Conservation (phyloP, 1,140 invertebrate genomes). For the Drosophila azteca region DNA sequence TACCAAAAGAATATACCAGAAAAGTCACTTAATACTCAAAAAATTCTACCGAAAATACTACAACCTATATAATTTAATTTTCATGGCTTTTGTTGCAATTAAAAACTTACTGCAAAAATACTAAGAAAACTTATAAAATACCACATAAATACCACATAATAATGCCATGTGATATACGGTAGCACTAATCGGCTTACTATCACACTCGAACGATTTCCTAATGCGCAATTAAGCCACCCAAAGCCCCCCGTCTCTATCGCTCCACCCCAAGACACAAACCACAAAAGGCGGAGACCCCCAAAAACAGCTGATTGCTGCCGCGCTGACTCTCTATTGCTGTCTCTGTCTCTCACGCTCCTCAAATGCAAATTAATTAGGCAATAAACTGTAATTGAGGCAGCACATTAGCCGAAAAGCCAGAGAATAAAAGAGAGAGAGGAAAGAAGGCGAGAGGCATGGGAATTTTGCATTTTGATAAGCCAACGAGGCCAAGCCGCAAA, state of each 20-base stretch:
- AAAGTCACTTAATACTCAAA: no score
- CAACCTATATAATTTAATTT: no score
- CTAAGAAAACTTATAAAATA: no score
- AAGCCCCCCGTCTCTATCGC: neutral
- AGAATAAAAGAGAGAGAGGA: neutral
- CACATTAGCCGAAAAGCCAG: constrained; percentile 39
- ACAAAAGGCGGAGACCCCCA: constrained; percentile 19
- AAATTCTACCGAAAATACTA: no score
- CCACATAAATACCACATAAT: no score
- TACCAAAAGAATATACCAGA: neutral
- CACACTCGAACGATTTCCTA: neutral
- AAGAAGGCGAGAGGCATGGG: no score
- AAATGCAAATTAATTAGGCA: constrained; percentile 57
- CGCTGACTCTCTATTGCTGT: neutral
- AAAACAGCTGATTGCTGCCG: constrained; percentile 27
- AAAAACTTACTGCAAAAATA: no score
- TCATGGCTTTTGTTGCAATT: no score
- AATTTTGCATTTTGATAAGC: constrained; percentile 48
- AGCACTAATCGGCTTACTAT: no score
- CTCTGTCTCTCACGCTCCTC: neutral
- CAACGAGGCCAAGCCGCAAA: constrained; percentile 15
- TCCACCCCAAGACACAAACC: constrained; percentile 5
- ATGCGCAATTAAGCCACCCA: neutral
- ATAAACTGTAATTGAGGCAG: constrained; percentile 55
- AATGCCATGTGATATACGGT: no score